Percentiles rank a stretch among this genome's conserved stretches.
These are phyloP conservation scores for Labrus mixtus DNA, from an alignment of 2,113 vertebrate species.

Conservation along the genomic window DNA sequence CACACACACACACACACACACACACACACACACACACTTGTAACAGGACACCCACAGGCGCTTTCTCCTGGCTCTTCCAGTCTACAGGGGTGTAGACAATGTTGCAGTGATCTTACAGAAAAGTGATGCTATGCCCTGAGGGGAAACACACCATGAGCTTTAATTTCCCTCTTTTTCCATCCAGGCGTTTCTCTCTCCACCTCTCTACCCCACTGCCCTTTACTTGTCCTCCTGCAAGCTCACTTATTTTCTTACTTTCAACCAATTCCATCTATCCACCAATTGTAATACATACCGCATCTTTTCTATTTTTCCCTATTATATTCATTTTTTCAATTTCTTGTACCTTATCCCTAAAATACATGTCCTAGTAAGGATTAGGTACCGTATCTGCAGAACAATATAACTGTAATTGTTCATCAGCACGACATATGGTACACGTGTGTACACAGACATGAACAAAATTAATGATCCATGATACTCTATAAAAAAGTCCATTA, in stretches of 20 bases:
- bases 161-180: conserved; percentile 49
- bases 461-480: not conserved
- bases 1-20: no score
- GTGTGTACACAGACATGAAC: not conserved
- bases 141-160: conserved; percentile 50
- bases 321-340: not conserved
- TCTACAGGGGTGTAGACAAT: conserved; percentile 26
- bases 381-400: not conserved
- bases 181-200: conserved; percentile 13
- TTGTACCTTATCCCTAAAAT: not conserved
- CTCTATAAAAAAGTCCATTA: not conserved
- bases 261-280: conserved; percentile 33
- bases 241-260: conserved; percentile 38
- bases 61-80: conserved; percentile 21
- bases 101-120: conserved; percentile 53
- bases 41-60: conserved; percentile 16
- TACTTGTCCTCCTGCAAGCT: conserved; percentile 27
- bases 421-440: not conserved
- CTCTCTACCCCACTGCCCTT: conserved; percentile 36
- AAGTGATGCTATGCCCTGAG: conserved; percentile 56
- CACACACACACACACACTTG: no score
- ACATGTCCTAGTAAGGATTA: not conserved
- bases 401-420: not conserved
- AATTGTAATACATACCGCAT: conserved; percentile 24
- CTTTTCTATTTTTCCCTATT: not conserved